Conservation (phyloP, 2,888 invertebrate species). For the Oxycera nigricornis region DNA sequence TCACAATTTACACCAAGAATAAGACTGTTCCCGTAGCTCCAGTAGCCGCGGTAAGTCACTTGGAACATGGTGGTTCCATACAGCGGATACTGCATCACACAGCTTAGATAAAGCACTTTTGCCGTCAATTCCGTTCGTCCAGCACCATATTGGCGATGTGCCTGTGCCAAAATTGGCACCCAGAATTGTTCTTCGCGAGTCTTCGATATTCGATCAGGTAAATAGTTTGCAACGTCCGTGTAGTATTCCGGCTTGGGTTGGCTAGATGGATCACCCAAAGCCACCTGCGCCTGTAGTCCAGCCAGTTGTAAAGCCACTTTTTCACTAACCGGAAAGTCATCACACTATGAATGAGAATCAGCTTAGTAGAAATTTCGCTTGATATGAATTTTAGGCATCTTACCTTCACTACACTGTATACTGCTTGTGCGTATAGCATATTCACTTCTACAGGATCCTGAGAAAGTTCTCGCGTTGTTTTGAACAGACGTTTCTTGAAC, state of each 20-base stretch:
- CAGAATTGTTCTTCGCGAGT: conserved; percentile 83
- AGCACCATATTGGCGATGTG: conserved; percentile 90
- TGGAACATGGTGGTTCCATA: conserved; percentile 88
- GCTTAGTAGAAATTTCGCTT: neutral
- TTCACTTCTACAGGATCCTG: conserved; percentile 96
- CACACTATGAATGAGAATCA: conserved; percentile 69
- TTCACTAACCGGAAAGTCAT: conserved; percentile 94
- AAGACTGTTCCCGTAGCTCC: conserved; percentile 79
- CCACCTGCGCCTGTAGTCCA: conserved; percentile 92
- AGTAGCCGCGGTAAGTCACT: conserved; percentile 91
- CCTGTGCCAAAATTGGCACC: conserved; percentile 86
- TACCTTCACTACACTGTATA: conserved; percentile 93
- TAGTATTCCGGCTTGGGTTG: conserved; percentile 84
- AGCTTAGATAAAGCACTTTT: conserved; percentile 90
- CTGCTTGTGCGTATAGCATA: conserved; percentile 92
- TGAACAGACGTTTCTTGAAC: conserved; percentile 89
- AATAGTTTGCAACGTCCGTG: conserved; percentile 87
- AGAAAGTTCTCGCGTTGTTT: conserved; percentile 85
- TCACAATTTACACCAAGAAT: conserved; percentile 89
- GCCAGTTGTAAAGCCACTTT: conserved; percentile 93
- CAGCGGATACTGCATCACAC: conserved; percentile 95
- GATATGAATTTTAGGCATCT: neutral
- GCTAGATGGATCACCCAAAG: conserved; percentile 82
- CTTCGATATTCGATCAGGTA: conserved; percentile 83
- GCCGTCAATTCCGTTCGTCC: conserved; percentile 90